Conservation (phyloP, 2,888 invertebrate species). For the Macrosiphum euphorbiae region DNA sequence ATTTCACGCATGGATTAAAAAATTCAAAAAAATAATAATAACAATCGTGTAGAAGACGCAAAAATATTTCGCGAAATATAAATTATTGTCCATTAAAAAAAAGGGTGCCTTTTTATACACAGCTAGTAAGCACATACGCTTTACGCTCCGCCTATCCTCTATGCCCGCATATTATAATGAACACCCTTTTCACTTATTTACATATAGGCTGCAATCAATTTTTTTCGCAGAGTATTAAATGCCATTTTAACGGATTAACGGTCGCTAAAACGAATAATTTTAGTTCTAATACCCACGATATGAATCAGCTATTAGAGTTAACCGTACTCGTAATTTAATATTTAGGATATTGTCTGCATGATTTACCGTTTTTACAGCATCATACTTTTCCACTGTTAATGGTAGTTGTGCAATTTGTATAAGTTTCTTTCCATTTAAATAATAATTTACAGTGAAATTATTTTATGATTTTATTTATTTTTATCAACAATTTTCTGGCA, state of each 20-base stretch:
- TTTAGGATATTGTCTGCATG: neutral
- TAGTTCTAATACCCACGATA: conserved; percentile 29
- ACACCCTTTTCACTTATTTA: conserved; percentile 65
- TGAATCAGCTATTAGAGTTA: conserved; percentile 46
- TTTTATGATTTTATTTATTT: neutral
- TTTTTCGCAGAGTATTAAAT: conserved; percentile 63
- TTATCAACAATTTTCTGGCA: neutral
- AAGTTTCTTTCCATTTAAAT: neutral
- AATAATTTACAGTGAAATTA: neutral
- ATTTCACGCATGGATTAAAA: conserved; percentile 66
- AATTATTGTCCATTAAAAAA: conserved; percentile 64
- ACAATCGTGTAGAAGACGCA: conserved; percentile 63
- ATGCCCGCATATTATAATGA: conserved; percentile 63
- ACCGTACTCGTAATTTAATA: conserved; percentile 12
- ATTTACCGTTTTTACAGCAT: neutral
- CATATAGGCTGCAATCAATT: conserved; percentile 61
- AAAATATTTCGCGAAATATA: conserved; percentile 64
- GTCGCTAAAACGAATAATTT: conserved; percentile 40
- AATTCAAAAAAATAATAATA: conserved; percentile 66
- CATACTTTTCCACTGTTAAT: neutral
- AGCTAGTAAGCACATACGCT: conserved; percentile 22
- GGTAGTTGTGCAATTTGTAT: neutral
- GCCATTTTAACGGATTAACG: conserved; percentile 64
- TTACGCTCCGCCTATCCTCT: conserved; percentile 61
- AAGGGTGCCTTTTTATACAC: conserved; percentile 54